Evolutionary conservation across 2,797 vertebrate species (phyloP).

Genomic region (Arctocebus calabarensis): DNA sequence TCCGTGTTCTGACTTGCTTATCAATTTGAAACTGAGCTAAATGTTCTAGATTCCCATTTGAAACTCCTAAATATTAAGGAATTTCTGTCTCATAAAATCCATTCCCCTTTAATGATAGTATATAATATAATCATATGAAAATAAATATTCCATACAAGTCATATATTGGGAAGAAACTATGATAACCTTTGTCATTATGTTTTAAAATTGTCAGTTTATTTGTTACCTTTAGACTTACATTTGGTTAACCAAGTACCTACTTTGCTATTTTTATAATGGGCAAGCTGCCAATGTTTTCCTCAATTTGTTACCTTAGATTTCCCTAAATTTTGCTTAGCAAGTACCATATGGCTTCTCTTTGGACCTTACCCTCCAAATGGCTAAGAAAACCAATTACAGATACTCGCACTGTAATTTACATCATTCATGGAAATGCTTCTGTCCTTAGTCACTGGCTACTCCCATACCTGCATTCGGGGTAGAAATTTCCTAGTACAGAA

Average conservation of each 20-base stretch:
- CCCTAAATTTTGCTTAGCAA: neutral
- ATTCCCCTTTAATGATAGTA: constrained; percentile 13
- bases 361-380: neutral
- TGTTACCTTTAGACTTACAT: constrained; percentile 37
- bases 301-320: neutral
- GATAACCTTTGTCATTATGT: neutral
- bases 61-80: constrained; percentile 28
- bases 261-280: neutral
- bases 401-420: neutral
- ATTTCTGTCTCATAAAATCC: constrained; percentile 30
- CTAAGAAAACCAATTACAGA: neutral
- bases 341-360: neutral
- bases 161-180: neutral
- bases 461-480: neutral
- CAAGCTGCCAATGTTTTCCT: neutral
- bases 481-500: neutral
- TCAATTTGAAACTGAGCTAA: constrained; percentile 59
- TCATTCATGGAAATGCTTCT: constrained; percentile 51
- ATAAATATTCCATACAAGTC: constrained; percentile 58
- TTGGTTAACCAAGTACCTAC: neutral
- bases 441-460: constrained; percentile 12
- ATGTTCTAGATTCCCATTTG: constrained; percentile 42
- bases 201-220: constrained; percentile 22
- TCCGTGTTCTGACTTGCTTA: constrained; percentile 22
- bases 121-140: constrained; percentile 71